Evolutionary conservation across 1,140 invertebrate genomes (phyloP).

Genomic region (Bombus confusus): DNA sequence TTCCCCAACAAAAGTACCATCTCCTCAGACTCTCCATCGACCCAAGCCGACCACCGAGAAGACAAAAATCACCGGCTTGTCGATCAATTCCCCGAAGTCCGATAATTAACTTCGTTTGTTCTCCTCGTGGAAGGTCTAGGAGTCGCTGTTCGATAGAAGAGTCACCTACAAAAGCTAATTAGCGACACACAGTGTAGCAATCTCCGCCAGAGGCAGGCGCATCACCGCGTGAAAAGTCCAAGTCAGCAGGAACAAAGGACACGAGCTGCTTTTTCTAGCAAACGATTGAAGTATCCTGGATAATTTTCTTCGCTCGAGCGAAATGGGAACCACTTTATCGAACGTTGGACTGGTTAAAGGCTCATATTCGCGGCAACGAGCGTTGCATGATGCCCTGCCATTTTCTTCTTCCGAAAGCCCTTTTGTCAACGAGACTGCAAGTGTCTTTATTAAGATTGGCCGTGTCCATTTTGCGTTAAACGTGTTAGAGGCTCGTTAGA

Average conservation of each 20-base stretch:
- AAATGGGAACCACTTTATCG: not conserved
- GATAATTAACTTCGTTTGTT: conserved; percentile 56
- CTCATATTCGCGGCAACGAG: not conserved
- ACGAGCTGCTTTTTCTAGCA: not conserved
- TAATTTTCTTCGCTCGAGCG: not conserved
- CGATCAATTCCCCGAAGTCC: conserved; percentile 34
- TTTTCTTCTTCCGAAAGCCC: not conserved
- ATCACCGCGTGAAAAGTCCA: conserved; percentile 10
- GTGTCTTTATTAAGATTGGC: conserved; percentile 14
- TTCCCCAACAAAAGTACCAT: not conserved
- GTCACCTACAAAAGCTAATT: conserved; percentile 61
- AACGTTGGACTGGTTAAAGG: not conserved
- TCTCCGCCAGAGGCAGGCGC: conserved; percentile 52
- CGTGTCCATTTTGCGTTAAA: not conserved
- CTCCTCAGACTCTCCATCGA: not conserved
- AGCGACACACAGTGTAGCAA: conserved; percentile 56
- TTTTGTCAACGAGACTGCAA: not conserved
- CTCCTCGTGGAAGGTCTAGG: conserved; percentile 25
- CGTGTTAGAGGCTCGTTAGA: conserved; percentile 19
- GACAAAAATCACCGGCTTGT: not conserved
- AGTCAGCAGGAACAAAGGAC: not conserved
- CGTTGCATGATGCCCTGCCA: not conserved
- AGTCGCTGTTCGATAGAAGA: conserved; percentile 8
- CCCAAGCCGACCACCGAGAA: too few relatives aligned
- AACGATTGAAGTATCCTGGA: too few relatives aligned